These are phyloP conservation scores for Campylomormyrus tamandua DNA, from an alignment of 2,113 vertebrate genomes.

Conservation along the genomic window DNA sequence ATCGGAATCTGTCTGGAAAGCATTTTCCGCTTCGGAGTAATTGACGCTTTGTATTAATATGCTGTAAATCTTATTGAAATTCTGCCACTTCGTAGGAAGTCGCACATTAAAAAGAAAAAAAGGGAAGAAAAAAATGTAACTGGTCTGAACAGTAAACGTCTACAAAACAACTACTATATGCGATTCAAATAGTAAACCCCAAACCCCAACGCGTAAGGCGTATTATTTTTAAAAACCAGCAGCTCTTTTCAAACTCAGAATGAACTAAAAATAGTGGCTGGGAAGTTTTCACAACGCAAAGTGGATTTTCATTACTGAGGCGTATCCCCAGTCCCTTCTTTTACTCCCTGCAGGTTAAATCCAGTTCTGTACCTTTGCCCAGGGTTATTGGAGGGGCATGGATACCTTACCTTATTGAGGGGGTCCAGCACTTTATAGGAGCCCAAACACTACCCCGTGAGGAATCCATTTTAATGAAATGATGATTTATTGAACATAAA, in stretches of 20 bases:
- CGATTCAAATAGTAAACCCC: not conserved
- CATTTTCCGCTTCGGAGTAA: no score
- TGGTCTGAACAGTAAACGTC: not conserved
- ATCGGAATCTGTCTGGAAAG: not conserved
- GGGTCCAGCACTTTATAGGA: not conserved
- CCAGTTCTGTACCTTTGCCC: not conserved
- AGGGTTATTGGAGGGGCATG: not conserved
- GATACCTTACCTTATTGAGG: not conserved
- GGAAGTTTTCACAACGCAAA: not conserved
- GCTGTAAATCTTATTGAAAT: not conserved
- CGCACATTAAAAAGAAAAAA: not conserved
- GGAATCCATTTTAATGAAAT: not conserved
- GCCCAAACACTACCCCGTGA: not conserved
- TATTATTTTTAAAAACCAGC: not conserved
- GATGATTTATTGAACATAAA: not conserved
- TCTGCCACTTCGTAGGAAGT: not conserved
- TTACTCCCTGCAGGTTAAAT: not conserved
- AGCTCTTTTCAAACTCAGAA: not conserved
- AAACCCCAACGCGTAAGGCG: not conserved
- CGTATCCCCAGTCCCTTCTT: not conserved
- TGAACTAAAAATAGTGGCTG: not conserved
- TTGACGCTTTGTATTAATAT: not conserved
- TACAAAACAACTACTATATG: not conserved
- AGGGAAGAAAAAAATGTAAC: not conserved
- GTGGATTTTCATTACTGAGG: not conserved